A percentile compares a stretch with the other conserved stretches of the same genome.
These are phyloP conservation scores for Chromoteleia sp. DNA, from an alignment of 2,888 invertebrate species.

Conservation along the genomic window DNA sequence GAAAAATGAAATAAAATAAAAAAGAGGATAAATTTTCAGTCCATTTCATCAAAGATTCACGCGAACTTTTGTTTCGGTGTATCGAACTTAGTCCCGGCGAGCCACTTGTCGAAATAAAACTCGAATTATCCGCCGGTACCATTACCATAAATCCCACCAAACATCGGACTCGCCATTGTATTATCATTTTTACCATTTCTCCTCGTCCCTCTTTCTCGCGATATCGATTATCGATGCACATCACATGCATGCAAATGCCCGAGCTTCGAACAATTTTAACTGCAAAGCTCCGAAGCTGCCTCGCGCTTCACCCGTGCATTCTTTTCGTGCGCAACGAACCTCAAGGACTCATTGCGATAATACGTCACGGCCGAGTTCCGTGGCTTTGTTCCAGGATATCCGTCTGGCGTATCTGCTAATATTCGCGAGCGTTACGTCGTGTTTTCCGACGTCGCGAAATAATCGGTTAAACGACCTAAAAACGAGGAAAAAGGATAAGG, in stretches of 20 bases:
- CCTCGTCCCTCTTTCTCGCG: slow-evolving; percentile 28
- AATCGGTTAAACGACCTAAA: slow-evolving; percentile 1
- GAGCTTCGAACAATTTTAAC: slow-evolving; percentile 49
- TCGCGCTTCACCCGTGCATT: slow-evolving; percentile 32
- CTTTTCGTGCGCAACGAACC: slow-evolving; percentile 65
- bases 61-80: no score
- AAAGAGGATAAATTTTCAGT: no score
- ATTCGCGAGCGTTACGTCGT: slow-evolving; percentile 40
- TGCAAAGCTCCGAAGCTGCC: slow-evolving; percentile 44
- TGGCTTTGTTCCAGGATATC: slow-evolving; percentile 56
- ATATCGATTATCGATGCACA: slow-evolving; percentile 60
- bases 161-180: slow-evolving; percentile 25
- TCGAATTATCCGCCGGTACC: slow-evolving; percentile 27
- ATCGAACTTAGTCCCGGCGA: no score
- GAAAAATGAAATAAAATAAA: no score
- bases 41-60: no score
- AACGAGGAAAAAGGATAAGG: background rate
- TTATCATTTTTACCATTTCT: slow-evolving; percentile 55
- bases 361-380: slow-evolving; percentile 37
- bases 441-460: slow-evolving; percentile 15
- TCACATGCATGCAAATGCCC: slow-evolving; percentile 55
- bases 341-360: slow-evolving; percentile 66
- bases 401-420: slow-evolving; percentile 48
- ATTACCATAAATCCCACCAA: slow-evolving; percentile 50
- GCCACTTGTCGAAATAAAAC: slow-evolving; percentile 47